Base-by-base conservation (phyloP, 2,888 invertebrate genomes). In the Apodemia mormo region DNA sequence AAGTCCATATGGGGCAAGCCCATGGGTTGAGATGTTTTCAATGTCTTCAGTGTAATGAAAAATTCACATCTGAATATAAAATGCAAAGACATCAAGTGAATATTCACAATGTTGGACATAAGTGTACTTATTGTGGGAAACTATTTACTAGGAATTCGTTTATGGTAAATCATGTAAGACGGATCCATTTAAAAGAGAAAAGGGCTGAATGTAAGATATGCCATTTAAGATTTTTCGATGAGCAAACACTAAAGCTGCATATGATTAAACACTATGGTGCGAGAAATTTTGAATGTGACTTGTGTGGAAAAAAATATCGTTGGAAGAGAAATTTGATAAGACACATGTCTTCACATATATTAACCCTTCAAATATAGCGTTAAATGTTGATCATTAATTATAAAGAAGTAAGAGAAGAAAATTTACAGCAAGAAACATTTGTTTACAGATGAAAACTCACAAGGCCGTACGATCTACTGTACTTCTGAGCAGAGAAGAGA, bases 261-360 rank as follows among this genome's bases (percentile, higher is more conserved):
- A 90, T 92, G 83, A 86, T 90, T 9, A 89, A 88, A 69, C 94
- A 94, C 76, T 85, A 88, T 6, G 92, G 92, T 1, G 93, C 94
- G 29, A 87, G 90, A 5, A 90, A 90, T 43, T 94, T 93, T 71
- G 90, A 94, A 68, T 95, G 95, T 71, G 94, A 95, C 72, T 82
- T 94, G n/a, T 95, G 95, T 73, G 92, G 93, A 0, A 94, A 94
- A 76, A 94, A 92, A 80, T 93, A 94, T 73, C 85, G 94, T 0
- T 94, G 94, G 80, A 94, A 94, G 78, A 94, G 94, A 69, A 94
- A 95, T 74, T 81, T 95, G 43, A 91, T 90, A 45, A 92, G 92
- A 0, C 95, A 95, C 77, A 89, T 94, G 76, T 85, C 81, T 2
- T 84, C 85, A 1, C 88, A 88, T 72, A 78, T 79, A 45, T n/a